phyloP scores from a whole-genome alignment of 2,888 invertebrate genomes.

The Copidosoma aretas region DNA sequence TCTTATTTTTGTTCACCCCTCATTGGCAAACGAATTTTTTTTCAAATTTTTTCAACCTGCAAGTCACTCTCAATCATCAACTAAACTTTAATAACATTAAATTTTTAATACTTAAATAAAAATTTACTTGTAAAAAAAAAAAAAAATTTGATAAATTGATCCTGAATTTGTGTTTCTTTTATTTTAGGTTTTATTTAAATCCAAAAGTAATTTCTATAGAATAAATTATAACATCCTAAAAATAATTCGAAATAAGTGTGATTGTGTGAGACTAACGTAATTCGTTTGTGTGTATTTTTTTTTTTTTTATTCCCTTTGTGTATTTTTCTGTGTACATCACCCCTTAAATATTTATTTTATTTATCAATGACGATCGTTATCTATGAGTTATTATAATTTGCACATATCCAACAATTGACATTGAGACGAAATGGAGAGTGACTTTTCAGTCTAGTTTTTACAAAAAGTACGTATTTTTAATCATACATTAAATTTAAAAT shows the following conservation, averaged over 20 bases:
- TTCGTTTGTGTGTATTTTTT: not conserved
- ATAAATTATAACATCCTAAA: no score
- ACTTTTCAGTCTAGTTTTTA: constrained; percentile 31
- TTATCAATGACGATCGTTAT: no score
- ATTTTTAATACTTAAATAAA: no score
- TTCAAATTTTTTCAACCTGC: constrained; percentile 31
- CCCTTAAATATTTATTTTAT: constrained; percentile 3
- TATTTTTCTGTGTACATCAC: constrained; percentile 1
- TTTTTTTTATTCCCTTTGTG: not conserved
- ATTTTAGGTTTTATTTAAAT: no score
- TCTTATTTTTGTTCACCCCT: constrained; percentile 35
- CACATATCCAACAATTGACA: no score
- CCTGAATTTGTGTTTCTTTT: no score
- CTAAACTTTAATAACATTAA: constrained; percentile 3
- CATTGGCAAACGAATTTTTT: constrained; percentile 22
- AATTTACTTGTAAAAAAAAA: no score
- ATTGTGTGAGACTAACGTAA: no score
- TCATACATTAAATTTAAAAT: constrained; percentile 22
- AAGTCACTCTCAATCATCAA: constrained; percentile 44
- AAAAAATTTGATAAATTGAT: no score
- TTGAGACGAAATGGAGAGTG: constrained; percentile 26
- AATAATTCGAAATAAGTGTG: no score
- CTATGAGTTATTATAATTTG: no score
- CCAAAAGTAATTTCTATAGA: no score
- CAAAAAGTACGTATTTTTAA: constrained; percentile 21